A percentile compares a stretch with the other conserved stretches of the same genome.
Conservation (phyloP, 1,140 invertebrate genomes). For the Meloidogyne exigua region DNA sequence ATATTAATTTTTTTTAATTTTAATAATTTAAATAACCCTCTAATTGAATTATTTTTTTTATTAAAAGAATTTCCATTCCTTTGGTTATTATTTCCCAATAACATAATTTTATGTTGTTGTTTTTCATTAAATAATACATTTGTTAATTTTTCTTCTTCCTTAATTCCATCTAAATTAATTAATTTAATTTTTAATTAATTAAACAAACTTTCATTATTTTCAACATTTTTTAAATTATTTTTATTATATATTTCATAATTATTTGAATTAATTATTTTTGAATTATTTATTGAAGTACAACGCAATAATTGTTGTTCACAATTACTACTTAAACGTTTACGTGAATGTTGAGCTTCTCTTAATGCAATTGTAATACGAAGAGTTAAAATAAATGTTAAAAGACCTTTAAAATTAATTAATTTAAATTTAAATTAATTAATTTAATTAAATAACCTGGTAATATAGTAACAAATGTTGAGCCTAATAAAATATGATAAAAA, state of each 20-base stretch:
- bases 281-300: conserved; percentile 4
- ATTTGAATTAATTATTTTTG: not conserved
- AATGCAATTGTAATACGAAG: conserved; percentile 55
- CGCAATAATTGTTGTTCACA: conserved; percentile 2
- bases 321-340: conserved; percentile 46
- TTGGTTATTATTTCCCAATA: not conserved
- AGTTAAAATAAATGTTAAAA: conserved; percentile 51
- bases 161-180: not conserved
- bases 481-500: conserved; percentile 57
- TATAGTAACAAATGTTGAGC: conserved; percentile 56
- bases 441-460: conserved; percentile 47
- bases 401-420: conserved; percentile 11
- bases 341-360: conserved; percentile 37
- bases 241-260: not conserved
- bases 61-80: conserved; percentile 1
- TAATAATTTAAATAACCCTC: not conserved
- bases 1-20: too few relatives aligned
- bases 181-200: not conserved
- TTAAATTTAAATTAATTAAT: not conserved
- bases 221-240: not conserved
- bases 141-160: conserved; percentile 21
- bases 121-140: conserved; percentile 40
- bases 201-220: conserved; percentile 5
- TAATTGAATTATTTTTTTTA: conserved; percentile 15
- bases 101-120: conserved; percentile 18